Percentiles rank a stretch among this genome's conserved stretches.
Evolutionary conservation across 2,888 invertebrate genomes (phyloP).

Genomic region (Tridacna crocea): DNA sequence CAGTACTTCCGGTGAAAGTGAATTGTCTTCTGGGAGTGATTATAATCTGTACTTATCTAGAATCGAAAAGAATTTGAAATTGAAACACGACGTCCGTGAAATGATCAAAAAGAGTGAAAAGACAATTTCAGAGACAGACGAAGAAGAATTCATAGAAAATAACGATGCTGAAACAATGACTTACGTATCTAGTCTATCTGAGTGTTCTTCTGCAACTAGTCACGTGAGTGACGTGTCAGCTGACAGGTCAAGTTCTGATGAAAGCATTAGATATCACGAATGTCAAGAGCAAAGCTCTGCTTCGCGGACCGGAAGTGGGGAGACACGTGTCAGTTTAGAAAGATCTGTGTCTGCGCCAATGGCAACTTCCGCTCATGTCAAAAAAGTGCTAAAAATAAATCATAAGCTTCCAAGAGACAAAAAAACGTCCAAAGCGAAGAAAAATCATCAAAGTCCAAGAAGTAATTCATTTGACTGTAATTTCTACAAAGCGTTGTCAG

Average conservation of each 20-base stretch:
- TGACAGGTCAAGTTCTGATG: slow-evolving; percentile 67
- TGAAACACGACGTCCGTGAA: slow-evolving; percentile 60
- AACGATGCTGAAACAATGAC: slow-evolving; percentile 56
- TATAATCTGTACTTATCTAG: slow-evolving; percentile 59
- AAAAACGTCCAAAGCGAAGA: slow-evolving; percentile 9
- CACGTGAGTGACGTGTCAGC: slow-evolving; percentile 63
- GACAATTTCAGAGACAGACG: slow-evolving; percentile 38
- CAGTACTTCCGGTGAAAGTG: slow-evolving; percentile 61
- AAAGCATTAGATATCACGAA: slow-evolving; percentile 68
- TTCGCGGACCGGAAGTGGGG: slow-evolving; percentile 40
- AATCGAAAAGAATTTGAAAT: slow-evolving; percentile 57
- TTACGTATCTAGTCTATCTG: slow-evolving; percentile 66
- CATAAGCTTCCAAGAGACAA: slow-evolving; percentile 21
- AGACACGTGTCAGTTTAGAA: slow-evolving; percentile 51
- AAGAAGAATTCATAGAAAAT: slow-evolving; percentile 19
- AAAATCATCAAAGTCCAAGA: slow-evolving; percentile 25
- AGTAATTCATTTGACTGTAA: slow-evolving; percentile 58
- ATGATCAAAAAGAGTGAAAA: slow-evolving; percentile 45
- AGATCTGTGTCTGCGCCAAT: slow-evolving; percentile 51
- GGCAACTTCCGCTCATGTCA: slow-evolving; percentile 1
- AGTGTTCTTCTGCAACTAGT: slow-evolving; percentile 62
- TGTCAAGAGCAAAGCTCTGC: slow-evolving; percentile 51
- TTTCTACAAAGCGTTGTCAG: slow-evolving; percentile 55
- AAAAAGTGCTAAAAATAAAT: slow-evolving; percentile 25
- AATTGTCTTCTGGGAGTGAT: slow-evolving; percentile 43